Base-by-base conservation (phyloP, 2,113 vertebrate genomes). In the Natator depressus region DNA sequence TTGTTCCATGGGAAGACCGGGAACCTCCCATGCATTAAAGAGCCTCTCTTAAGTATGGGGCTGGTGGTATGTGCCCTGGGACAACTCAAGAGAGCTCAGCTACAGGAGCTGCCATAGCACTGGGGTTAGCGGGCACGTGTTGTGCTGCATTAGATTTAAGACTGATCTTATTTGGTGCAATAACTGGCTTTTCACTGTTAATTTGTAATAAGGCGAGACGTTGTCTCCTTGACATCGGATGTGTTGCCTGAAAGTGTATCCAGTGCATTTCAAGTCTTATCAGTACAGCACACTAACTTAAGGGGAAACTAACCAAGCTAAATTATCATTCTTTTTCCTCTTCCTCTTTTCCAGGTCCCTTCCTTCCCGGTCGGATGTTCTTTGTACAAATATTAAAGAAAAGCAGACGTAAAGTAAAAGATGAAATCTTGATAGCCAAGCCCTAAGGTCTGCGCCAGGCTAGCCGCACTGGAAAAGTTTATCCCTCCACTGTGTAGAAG, bases 341-440 rank as follows among this genome's bases (percentile, higher is more conserved):
- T 75, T 75, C 38, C 72, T 42, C 72, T 42, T 46, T 42, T 46
- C 10, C 72, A 46, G 19, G 31, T 16, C 5, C 72, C 38, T 75
- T 42, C 6, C 38, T 13, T 75, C n/a, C 8, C 25, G 22, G n/a
- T 12, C 8, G 78, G 76, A 22, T 5, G 35, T 29, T 59, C 2
- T 4, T 2, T 8, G 10, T 5, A 6, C 1, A 13, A 8, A n/a
- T 14, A 2, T 0, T 55, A 0, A 80, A 2, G 0, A 80, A 2
- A 2, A 3, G 6, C 65, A 10, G 75, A 49, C 2, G 88, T 49
- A 65, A 83, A 72, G 46, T 2, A 65, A 10, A n/a, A 38, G 84
- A 1, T 0, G 1, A 10, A 1, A 1, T 3, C 20, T 5, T 3
- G 4, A 4, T 51, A 65, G 29, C 6, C 14, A 14, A 16, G 27